Evolutionary conservation across 2,113 vertebrate species (phyloP), one percentile per base, ranked within the genome.

Genomic region (Microcebus murinus): DNA sequence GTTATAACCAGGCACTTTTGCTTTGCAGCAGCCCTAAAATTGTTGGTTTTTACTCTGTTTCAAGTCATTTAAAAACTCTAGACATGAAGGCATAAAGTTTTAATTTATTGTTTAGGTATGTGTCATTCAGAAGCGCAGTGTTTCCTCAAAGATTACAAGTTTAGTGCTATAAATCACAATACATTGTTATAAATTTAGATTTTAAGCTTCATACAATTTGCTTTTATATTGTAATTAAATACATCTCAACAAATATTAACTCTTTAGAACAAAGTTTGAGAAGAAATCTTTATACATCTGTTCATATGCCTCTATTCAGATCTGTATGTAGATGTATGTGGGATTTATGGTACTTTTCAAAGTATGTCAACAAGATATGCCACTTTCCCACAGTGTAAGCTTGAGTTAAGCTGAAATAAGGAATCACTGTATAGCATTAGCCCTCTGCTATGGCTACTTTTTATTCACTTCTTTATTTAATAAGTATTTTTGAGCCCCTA

Each of bases 161-260:
- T 98, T 93, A 98, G 96, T 97, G 96, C 97, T 96, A 95, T 97
- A 97, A 98, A 98, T 97, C 97, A 98, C 91, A 82, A 97, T 79
- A 86, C 84, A 82, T 89, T 98, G 96, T 96, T 96, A 91, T 97
- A 98, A 97, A 98, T 98, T 98, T 98, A 83, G 84, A 98, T 82
- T 91, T 96, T 97, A 97, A 97, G 92, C 94, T 98, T 98, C 97
- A 98, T 98, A 94, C 89, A 96, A 67, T 97, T 98, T 94, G 63
- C 81, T 87, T 98, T 96, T 97, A 96, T 96, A 45, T 96, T 95
- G 1, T 98, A 97, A 97, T 98, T 98, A 96, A 98, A 98, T 98
- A 97, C 94, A 97, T 97, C 25, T 98, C 95, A 90, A 96, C 61
- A 97, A 97, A 96, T 2, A 29, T 91, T 97, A 98, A 95, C 92